These are phyloP conservation scores for Eulemur macaco DNA, from an alignment of 2,113 vertebrate species.

Conservation along the genomic window DNA sequence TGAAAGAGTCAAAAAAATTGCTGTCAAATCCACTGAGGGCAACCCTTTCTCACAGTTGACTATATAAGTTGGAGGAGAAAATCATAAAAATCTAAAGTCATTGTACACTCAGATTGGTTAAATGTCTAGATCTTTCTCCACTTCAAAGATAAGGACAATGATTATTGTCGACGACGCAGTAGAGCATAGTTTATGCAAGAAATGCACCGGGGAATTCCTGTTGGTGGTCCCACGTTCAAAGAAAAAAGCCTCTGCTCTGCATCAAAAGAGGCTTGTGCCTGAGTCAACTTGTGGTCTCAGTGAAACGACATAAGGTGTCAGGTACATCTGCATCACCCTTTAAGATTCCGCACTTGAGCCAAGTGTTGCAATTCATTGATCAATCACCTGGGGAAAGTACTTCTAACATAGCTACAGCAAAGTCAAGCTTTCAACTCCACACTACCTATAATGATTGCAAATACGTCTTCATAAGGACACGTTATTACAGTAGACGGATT, in stretches of 20 bases:
- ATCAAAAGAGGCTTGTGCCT: background rate
- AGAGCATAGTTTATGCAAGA: too few relatives aligned
- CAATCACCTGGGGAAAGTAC: background rate
- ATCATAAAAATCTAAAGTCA: background rate
- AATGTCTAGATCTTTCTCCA: background rate
- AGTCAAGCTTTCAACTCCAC: background rate
- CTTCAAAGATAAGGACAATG: background rate
- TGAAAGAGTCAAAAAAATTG: background rate
- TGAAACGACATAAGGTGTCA: background rate
- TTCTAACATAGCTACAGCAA: background rate
- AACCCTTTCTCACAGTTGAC: background rate
- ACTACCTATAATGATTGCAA: background rate
- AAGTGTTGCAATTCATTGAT: background rate
- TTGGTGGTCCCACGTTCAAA: rapidly evolving
- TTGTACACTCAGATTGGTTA: background rate
- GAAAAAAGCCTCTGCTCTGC: background rate
- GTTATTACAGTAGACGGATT: too few relatives aligned
- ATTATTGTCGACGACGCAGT: rapidly evolving
- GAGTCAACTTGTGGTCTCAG: background rate
- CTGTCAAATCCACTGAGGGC: background rate
- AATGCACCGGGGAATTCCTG: background rate
- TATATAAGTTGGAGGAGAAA: background rate
- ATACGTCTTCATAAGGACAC: background rate
- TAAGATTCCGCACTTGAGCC: background rate
- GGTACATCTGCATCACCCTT: background rate